A percentile compares a stretch with the other conserved stretches of the same genome.
Conservation (phyloP, 2,888 invertebrate genomes). For the Odontomyia ornata region DNA sequence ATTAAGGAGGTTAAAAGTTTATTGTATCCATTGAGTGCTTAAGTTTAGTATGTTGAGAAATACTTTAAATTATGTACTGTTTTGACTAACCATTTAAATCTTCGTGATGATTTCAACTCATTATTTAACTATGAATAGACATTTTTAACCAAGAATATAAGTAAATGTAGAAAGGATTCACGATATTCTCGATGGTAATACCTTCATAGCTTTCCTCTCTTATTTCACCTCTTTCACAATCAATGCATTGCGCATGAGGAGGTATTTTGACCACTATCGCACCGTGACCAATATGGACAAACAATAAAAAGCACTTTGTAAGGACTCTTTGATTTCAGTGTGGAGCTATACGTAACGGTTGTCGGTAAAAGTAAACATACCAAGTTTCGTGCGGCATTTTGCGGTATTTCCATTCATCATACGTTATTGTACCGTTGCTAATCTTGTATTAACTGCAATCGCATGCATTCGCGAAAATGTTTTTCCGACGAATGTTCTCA, state of each 20-base stretch:
- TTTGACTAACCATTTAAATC: too few species aligned
- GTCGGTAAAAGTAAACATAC: constrained; percentile 30
- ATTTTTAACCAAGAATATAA: too few species aligned
- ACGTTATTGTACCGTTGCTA: neutral
- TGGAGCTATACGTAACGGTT: constrained; percentile 2
- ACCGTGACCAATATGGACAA: constrained; percentile 31
- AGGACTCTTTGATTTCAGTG: constrained; percentile 23
- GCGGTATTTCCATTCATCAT: neutral
- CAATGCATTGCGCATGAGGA: constrained; percentile 31
- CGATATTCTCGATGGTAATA: too few species aligned
- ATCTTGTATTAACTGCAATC: constrained; percentile 11
- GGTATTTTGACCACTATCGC: constrained; percentile 9
- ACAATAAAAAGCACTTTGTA: constrained; percentile 37
- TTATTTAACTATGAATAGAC: too few species aligned
- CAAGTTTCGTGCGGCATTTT: neutral
- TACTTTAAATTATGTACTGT: too few species aligned
- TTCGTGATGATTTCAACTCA: too few species aligned
- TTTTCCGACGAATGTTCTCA: constrained; percentile 60
- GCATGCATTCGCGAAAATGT: constrained; percentile 54
- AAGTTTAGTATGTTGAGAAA: too few species aligned
- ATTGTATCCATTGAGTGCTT: too few species aligned
- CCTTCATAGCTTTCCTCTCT: constrained; percentile 7
- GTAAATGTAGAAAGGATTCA: too few species aligned
- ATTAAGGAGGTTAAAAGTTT: too few species aligned
- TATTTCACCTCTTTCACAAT: neutral